These are phyloP conservation scores for Diploscapter pachys DNA, from an alignment of 1,140 invertebrate species.

Conservation along the genomic window DNA sequence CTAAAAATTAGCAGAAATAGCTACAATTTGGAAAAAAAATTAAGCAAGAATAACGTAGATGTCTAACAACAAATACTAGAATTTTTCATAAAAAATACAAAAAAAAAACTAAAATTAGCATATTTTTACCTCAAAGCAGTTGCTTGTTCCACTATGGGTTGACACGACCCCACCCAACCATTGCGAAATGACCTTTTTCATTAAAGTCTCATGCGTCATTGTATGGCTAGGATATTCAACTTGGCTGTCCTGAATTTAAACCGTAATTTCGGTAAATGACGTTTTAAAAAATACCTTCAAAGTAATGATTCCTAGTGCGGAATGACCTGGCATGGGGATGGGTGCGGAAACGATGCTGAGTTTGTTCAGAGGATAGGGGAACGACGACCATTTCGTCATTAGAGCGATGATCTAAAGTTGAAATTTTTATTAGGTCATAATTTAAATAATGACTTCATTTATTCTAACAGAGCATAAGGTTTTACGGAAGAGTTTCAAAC, in stretches of 20 bases:
- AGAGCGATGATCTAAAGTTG: not conserved
- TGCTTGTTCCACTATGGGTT: not conserved
- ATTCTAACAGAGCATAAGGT: not conserved
- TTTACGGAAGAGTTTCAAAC: not conserved
- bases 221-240: constrained; percentile 6
- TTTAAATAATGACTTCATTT: not conserved
- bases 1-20: too few relatives aligned
- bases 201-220: not conserved
- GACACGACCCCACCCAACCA: constrained; percentile 1
- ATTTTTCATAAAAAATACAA: not conserved
- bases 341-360: constrained; percentile 5
- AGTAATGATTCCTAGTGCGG: constrained; percentile 12
- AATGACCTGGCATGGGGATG: not conserved
- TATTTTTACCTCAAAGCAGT: constrained; percentile 7
- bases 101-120: not conserved
- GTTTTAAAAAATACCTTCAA: not conserved
- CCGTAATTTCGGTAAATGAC: not conserved
- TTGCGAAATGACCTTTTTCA: not conserved
- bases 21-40: too few relatives aligned
- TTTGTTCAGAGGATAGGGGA: constrained; percentile 5
- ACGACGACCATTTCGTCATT: not conserved
- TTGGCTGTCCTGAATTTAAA: not conserved
- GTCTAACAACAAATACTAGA: not conserved
- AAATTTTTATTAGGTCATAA: not conserved
- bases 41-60: too few relatives aligned